Base-by-base conservation (phyloP, 2,113 vertebrate species). In the Engraulis encrasicolus region DNA sequence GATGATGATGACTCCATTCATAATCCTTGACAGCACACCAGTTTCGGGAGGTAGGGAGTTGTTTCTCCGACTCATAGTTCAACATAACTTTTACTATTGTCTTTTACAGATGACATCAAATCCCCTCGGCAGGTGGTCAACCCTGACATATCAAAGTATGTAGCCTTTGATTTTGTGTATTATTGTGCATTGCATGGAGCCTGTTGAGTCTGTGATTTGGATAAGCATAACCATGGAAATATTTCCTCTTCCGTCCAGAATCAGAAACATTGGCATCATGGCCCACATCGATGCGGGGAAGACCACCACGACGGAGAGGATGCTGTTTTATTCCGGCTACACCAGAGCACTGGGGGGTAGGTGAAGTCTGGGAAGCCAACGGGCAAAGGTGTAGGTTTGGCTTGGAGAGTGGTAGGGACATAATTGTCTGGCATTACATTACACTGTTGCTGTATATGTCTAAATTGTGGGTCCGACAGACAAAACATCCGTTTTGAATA, bases 201-300 rank as follows among this genome's bases (percentile, higher is more conserved):
- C 58, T 23, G 11, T 23, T 12, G 2, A 23, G 1, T 23, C 23
- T 1, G 4, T 45, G 14, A 66, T 12, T 27, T 12, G 11, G 23
- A 23, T 23, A 66, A n/a, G n/a, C n/a, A n/a, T n/a, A n/a, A n/a
- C n/a, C n/a, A n/a, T n/a, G n/a, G 6, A 66, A 27, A 66, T 23
- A 66, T 66, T 23, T 27, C 66, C 11, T 15, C 34, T 78, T 45
- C 1, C 2, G 0, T 17, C 11, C 91, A 94, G 89, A 86, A 99
- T 99, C 89, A 95, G 98, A 23, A 99, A 99, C 90, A 99, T 99
- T 11, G 98, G 98, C 0, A 99, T 99, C 90, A 99, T 98, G 0
- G 98, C 98, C 0, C 98, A 99, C 93, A 99, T 99, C 15, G 98
- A 99, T 91, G 99, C 98, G 0, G 98, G 98, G 81, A 99, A 99